Base-by-base conservation (phyloP, 2,113 vertebrate species). In the Hyla sarda region DNA sequence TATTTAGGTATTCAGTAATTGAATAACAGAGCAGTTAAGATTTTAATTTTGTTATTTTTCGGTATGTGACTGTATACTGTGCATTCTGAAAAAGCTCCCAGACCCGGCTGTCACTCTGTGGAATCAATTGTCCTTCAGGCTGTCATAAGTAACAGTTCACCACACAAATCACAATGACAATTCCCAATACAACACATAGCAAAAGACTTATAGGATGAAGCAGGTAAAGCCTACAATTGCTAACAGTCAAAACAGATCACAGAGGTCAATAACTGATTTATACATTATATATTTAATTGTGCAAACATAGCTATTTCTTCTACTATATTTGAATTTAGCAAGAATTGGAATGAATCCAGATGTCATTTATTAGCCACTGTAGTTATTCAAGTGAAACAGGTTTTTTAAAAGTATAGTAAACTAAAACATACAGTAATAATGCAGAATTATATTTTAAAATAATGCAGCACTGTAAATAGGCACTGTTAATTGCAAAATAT, bases 141-240 rank as follows among this genome's bases (percentile, higher is more conserved):
- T 47, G 23, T 19, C 32, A 9, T 62, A 62, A n/a, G 56, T 47
- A 47, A 81, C 23, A 65, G 56, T 25, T 45, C 77, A 77, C 74
- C 34, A 48, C 74, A 77, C 74, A 77, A 52, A 77, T 77, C 47
- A 52, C 21, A 77, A 77, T 77, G 74, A 50, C 47, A 77, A 32
- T 23, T 54, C 52, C 47, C 30, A 76, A 76, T 17, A 76, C 48
- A 54, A 34, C 17, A 30, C 28, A 76, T 4, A 23, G 47, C 0
- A 76, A 50, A 9, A 28, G 14, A 48, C 41, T 48, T 48, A 25
- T 16, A 48, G 8, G 7, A 28, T 50, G 13, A 28, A 52, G 3
- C 73, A 50, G 25, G n/a, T 19, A 50, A 45, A 52, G 48, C 7
- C 1, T 32, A 47, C 28, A 52, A 52, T 1, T 11, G 48, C 48